Evolutionary conservation across 2,888 invertebrate species (phyloP), one percentile per base, ranked within the genome.

Genomic region (Onthophagus sagittarius): DNA sequence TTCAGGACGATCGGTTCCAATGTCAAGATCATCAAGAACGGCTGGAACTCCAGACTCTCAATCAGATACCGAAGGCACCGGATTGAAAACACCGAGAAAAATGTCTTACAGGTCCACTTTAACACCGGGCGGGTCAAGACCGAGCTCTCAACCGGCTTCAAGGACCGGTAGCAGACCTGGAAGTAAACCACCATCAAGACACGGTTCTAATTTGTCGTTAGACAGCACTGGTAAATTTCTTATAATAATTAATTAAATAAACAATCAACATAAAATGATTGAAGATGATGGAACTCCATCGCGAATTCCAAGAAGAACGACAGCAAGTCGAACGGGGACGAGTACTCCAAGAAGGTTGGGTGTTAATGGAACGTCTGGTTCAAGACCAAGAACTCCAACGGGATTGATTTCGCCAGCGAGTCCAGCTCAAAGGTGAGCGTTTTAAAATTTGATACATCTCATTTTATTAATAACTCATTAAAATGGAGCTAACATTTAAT

Each of bases 141-240:
- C 90, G 62, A 90, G 92, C 76, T 92, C 92, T 76, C 90, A 96
- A 82, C 96, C 96, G 64, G 91, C 93, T 75, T 96, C 96, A 74
- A 89, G 96, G 80, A 94, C 96, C 65, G 92, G 93, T 39, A 95
- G 95, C 78, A 89, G 96, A 79, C 90, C 94, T 75, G 95, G 95
- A 75, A 95, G 95, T 76, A 96, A 97, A 85, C 97, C 97, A 77
- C 94, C 96, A 15, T 97, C 97, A 79, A 91, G 97, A 80, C 95
- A 97, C 83, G 97, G 97, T 78, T 97, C 97, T 67, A 96, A 95
- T 82, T 89, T 95, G 76, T 96, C 96, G 65, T 87, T 96, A 78
- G 96, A 96, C 84, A 94, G 95, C 84, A 94, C 94, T 84, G 95
- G 95, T 94, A 85, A 74, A 33, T 70, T 33, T n/a, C 31, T 39